Conservation (phyloP, 2,888 invertebrate genomes). For the Xestia rhomboidea region DNA sequence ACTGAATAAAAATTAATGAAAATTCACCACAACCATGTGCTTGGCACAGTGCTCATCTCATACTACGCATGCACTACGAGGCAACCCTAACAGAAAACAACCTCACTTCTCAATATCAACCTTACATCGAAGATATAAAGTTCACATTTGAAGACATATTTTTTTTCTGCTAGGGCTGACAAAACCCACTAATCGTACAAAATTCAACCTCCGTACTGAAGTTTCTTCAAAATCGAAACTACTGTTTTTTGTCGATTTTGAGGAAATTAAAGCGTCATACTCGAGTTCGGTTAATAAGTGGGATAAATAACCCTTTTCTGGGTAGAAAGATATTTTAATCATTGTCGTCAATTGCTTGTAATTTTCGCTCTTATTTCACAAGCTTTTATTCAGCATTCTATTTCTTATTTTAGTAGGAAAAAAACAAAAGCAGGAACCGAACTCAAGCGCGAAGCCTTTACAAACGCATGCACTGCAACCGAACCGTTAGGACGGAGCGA, state of each 20-base stretch:
- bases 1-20: constrained; percentile 75
- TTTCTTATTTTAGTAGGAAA: background rate
- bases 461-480: constrained; percentile 84
- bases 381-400: background rate
- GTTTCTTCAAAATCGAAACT: constrained; percentile 57
- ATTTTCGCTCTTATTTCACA: background rate
- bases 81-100: constrained; percentile 66
- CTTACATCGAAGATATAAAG: constrained; percentile 48
- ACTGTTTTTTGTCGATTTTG: constrained; percentile 61
- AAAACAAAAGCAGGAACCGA: constrained; percentile 48
- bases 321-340: background rate
- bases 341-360: background rate
- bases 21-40: constrained; percentile 89
- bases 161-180: constrained; percentile 45
- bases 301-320: background rate
- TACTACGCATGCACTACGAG: constrained; percentile 88
- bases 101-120: constrained; percentile 57
- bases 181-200: constrained; percentile 61
- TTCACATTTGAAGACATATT: constrained; percentile 51
- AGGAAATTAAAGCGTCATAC: constrained; percentile 39
- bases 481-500: constrained; percentile 81
- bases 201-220: constrained; percentile 49
- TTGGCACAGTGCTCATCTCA: constrained; percentile 85
- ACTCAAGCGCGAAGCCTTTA: constrained; percentile 57
- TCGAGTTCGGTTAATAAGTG: constrained; percentile 52